A percentile compares a stretch with the other conserved stretches of the same genome.
These are phyloP conservation scores for Physocephala rufipes DNA, from an alignment of 2,888 invertebrate species.

Conservation along the genomic window DNA sequence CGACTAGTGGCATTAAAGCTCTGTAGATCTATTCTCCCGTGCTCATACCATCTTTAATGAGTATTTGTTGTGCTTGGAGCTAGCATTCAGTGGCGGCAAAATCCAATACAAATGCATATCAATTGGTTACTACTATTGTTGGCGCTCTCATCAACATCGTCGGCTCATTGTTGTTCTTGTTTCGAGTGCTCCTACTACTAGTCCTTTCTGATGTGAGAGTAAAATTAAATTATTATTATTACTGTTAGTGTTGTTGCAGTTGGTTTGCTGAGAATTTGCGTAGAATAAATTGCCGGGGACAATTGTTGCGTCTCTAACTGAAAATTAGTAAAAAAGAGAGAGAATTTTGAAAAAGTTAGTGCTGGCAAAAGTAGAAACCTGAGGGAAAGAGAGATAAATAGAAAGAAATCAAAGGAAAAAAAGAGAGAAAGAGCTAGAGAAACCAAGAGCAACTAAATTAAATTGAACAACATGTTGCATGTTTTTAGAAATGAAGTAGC, in stretches of 20 bases:
- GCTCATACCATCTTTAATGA: not conserved
- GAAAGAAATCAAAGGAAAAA: not conserved
- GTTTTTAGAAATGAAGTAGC: not conserved
- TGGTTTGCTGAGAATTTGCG: not conserved
- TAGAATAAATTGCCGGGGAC: constrained; percentile 13
- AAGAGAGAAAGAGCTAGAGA: not conserved
- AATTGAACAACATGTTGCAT: constrained; percentile 12
- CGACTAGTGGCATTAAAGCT: not conserved
- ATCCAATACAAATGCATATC: not conserved
- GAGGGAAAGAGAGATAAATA: not conserved
- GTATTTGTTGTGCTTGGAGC: constrained; percentile 1
- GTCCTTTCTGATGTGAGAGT: no score
- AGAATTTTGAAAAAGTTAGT: not conserved
- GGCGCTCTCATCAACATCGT: no score
- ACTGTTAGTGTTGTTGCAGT: not conserved
- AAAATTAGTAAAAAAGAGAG: not conserved
- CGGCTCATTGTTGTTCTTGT: not conserved
- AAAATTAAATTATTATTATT: not conserved
- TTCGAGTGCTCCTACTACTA: not conserved
- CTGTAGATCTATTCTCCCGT: not conserved
- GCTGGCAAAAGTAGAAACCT: not conserved
- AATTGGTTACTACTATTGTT: constrained; percentile 1
- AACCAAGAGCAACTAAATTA: not conserved
- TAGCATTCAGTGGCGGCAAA: constrained; percentile 10
- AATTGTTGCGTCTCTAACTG: constrained; percentile 22